Conservation (phyloP, 2,797 vertebrate species). For the Sparus aurata region DNA sequence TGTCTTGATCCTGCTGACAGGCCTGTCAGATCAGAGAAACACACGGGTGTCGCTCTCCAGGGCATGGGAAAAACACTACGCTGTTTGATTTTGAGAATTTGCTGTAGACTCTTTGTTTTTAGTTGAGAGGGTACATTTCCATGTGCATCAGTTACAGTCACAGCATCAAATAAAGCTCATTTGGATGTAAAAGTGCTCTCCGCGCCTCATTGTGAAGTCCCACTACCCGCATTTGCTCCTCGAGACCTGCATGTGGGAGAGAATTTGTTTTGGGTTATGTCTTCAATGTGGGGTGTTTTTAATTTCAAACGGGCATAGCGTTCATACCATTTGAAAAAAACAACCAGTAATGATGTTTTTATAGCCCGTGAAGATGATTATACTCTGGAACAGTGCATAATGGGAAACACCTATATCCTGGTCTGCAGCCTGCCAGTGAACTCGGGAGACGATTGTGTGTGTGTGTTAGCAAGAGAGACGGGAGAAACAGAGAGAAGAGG, state of each 20-base stretch:
- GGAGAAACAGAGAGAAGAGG: slow-evolving; percentile 15
- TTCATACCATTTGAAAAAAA: slow-evolving; percentile 31
- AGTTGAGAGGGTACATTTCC: background rate
- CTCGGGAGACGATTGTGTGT: slow-evolving; percentile 39
- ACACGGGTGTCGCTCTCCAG: background rate
- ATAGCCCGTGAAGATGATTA: slow-evolving; percentile 37
- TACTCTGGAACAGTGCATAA: slow-evolving; percentile 33
- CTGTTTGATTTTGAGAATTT: background rate
- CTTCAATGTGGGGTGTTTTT: slow-evolving; percentile 25
- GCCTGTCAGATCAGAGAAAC: no score
- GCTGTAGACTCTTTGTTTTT: background rate
- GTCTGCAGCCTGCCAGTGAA: slow-evolving; percentile 52
- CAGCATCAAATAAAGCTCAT: slow-evolving; percentile 10
- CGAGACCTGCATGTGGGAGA: background rate
- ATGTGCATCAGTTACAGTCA: slow-evolving; percentile 6
- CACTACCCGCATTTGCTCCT: slow-evolving; percentile 21
- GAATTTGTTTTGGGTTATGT: slow-evolving; percentile 25
- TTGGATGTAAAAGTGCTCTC: slow-evolving; percentile 6
- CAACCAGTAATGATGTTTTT: slow-evolving; percentile 46
- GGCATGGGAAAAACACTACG: background rate
- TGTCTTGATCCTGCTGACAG: no score
- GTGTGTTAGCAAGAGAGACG: slow-evolving; percentile 25
- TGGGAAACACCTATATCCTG: slow-evolving; percentile 48
- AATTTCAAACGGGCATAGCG: slow-evolving; percentile 8
- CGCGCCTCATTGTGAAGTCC: background rate